Evolutionary conservation across 1,140 invertebrate genomes (phyloP).

Genomic region (Macrotrachela quadricornifera): DNA sequence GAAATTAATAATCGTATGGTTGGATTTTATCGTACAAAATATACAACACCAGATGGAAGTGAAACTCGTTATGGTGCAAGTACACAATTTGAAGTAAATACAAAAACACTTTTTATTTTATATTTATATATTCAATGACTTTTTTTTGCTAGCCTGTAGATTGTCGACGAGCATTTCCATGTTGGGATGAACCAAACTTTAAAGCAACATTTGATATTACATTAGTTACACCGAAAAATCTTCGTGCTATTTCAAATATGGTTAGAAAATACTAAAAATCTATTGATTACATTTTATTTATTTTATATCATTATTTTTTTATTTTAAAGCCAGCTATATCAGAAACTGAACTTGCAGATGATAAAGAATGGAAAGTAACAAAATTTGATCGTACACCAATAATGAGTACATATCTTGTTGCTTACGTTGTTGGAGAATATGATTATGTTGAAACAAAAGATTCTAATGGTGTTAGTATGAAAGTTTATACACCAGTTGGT

Average conservation of each 20-base stretch:
- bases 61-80: constrained; percentile 54
- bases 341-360: too few species aligned
- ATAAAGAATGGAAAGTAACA: constrained; percentile 32
- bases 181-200: constrained; percentile 85
- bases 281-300: too few species aligned
- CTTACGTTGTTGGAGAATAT: constrained; percentile 74
- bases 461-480: constrained; percentile 50
- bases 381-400: constrained; percentile 64
- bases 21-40: constrained; percentile 76
- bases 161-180: constrained; percentile 76
- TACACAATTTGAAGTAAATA: constrained; percentile 70
- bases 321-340: too few species aligned
- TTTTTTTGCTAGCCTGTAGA: constrained; percentile 59
- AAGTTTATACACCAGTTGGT: constrained; percentile 73
- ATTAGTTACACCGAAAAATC: constrained; percentile 37
- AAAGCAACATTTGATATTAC: constrained; percentile 84
- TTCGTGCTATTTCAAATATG: too few species aligned
- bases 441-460: constrained; percentile 54
- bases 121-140: too few species aligned
- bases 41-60: constrained; percentile 42
- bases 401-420: constrained; percentile 89
- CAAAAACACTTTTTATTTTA: too few species aligned
- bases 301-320: too few species aligned
- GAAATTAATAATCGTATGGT: constrained; percentile 83
- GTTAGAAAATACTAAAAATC: too few species aligned